Base-by-base conservation (phyloP, 64 coral and sea anemone genomes). In the Porites australiensis region DNA sequence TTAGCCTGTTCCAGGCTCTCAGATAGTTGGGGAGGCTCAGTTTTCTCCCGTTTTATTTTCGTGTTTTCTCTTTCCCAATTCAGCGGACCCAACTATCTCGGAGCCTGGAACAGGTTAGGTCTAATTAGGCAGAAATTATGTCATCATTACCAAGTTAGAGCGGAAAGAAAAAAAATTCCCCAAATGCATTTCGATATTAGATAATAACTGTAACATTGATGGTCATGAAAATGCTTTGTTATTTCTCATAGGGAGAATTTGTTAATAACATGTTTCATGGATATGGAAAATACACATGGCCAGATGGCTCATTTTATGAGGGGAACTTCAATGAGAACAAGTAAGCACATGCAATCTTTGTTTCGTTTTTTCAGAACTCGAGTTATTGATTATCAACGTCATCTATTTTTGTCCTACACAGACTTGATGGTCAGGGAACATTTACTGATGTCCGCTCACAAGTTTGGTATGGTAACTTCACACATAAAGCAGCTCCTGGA, bases 261-360 rank as follows among this genome's bases (percentile, higher is more conserved):
- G 94, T 94, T 11, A 88, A 89, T 43, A 99, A 99, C 50, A 83
- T 80, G 80, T 99, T 96, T 74, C 91, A 96, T 86, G 98, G 98
- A 19, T 99, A 79, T 88, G 98, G 98, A 48, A 99, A 92, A 55
- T 99, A 99, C 67, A 99, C 94, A 3, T 99, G 98, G 98, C 83
- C 98, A 14, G 88, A 99, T 94, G 98, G 94, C 44, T 99, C 98
- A 58, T 75, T 68, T 80, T 99, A 96, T 86, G 94, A 99, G 90
- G 98, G 98, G 48, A 94, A 91, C 50, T 99, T 99, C 48, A 90
- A 64, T 57, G 94, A 99, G 6, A 99, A 99, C 77, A 99, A 94
- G 95, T 97, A 77, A 94, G 95, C 12, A 57, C 53, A 64, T 19
- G 2, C 3, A 16, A 64, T 18, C 62, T 16, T 13, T 64, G 4